These are phyloP conservation scores for Eulemur albifrons DNA, from an alignment of 2,797 vertebrate genomes.

Conservation along the genomic window DNA sequence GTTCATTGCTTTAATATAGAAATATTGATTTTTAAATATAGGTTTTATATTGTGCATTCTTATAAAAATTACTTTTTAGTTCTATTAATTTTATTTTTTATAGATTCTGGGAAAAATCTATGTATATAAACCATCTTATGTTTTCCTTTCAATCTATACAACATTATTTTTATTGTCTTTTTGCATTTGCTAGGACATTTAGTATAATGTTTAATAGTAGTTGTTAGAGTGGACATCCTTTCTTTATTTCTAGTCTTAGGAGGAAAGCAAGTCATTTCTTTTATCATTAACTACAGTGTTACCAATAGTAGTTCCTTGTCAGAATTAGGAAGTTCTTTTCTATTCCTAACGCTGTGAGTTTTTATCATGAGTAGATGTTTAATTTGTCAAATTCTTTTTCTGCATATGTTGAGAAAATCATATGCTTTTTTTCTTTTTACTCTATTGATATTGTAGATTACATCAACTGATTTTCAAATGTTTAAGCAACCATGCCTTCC, in stretches of 20 bases:
- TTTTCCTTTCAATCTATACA: neutral
- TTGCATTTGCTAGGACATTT: neutral
- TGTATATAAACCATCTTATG: neutral
- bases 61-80: neutral
- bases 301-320: neutral
- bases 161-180: neutral
- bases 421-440: neutral
- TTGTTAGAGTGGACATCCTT: neutral
- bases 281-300: neutral
- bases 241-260: neutral
- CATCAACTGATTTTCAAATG: neutral
- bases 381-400: neutral
- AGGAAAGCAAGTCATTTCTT: neutral
- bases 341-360: neutral
- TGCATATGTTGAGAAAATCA: neutral
- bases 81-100: neutral
- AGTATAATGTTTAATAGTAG: neutral
- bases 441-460: neutral
- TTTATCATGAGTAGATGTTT: neutral
- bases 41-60: neutral
- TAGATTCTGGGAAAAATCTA: neutral
- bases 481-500: neutral
- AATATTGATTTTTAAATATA: neutral
- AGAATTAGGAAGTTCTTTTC: neutral
- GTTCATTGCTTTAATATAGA: neutral